Percentiles rank a stretch among this genome's conserved stretches.
Conservation (phyloP, 2,888 invertebrate species). For the Unio delphinus region DNA sequence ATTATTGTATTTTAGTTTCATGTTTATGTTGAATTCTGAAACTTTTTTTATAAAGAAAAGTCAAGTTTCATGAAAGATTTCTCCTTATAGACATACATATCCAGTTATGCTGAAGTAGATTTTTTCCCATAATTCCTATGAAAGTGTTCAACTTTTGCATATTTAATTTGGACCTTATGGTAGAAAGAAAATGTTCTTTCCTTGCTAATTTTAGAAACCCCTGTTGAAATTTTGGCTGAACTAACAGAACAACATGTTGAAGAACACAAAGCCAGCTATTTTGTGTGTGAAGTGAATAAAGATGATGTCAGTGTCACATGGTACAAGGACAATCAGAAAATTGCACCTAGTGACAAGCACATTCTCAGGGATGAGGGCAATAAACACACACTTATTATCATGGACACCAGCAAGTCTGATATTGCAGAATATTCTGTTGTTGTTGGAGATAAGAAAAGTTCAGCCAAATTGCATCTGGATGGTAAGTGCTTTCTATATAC, state of each 20-base stretch:
- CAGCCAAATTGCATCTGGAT: constrained; percentile 85
- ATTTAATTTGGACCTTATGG: too few relatives aligned
- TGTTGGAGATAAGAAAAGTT: constrained; percentile 79
- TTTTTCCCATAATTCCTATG: too few relatives aligned
- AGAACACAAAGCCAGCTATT: constrained; percentile 62
- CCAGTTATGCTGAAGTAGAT: too few relatives aligned
- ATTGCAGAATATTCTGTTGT: constrained; percentile 88
- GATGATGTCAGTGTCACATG: constrained; percentile 64
- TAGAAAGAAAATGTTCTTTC: too few relatives aligned
- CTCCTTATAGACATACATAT: too few relatives aligned
- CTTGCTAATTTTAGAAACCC: constrained; percentile 48
- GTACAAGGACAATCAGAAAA: constrained; percentile 63
- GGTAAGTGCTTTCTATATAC: constrained; percentile 65
- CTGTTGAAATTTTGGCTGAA: constrained; percentile 60
- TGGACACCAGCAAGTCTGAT: constrained; percentile 84
- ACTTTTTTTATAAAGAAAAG: too few relatives aligned
- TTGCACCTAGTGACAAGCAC: constrained; percentile 62
- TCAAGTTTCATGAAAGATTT: too few relatives aligned
- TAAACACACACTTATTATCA: constrained; percentile 87
- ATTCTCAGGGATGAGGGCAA: constrained; percentile 51
- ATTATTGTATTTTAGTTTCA: too few relatives aligned
- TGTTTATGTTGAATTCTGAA: too few relatives aligned
- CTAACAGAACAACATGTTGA: constrained; percentile 58
- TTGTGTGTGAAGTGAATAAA: constrained; percentile 65
- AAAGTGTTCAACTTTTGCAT: too few relatives aligned